Conservation (phyloP, 1,140 invertebrate species). For the Drosophila suzukii region DNA sequence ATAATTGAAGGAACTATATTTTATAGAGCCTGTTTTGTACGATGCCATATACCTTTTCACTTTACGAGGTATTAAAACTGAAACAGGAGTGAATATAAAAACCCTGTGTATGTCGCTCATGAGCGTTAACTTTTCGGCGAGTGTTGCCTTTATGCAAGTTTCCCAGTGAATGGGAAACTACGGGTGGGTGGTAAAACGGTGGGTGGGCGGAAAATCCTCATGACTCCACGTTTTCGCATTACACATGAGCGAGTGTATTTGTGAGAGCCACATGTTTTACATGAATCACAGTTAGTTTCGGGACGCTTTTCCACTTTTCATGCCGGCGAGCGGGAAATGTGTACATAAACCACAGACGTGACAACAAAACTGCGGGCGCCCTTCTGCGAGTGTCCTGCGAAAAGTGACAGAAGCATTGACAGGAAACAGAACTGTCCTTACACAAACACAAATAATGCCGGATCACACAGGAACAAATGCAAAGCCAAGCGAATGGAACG, state of each 20-base stretch:
- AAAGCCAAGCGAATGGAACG: constrained; percentile 15
- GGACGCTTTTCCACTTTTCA: constrained; percentile 43
- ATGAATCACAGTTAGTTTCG: constrained; percentile 56
- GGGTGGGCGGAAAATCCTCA: constrained; percentile 3
- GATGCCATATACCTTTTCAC: neutral
- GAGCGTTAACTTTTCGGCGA: constrained; percentile 48
- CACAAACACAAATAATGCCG: constrained; percentile 8
- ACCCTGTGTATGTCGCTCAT: constrained; percentile 17
- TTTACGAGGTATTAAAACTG: constrained; percentile 2
- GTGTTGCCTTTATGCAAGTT: constrained; percentile 27
- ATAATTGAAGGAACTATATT: neutral
- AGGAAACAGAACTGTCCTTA: constrained; percentile 57
- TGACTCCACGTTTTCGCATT: constrained; percentile 41
- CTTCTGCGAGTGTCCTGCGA: constrained; percentile 10
- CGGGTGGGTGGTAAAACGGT: neutral
- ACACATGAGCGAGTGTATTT: constrained; percentile 44
- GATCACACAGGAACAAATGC: constrained; percentile 13
- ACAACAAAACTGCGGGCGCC: constrained; percentile 50
- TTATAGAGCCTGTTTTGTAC: neutral
- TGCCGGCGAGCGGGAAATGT: constrained; percentile 40
- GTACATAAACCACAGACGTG: constrained; percentile 55
- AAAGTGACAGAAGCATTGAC: constrained; percentile 62
- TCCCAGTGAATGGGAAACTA: neutral
- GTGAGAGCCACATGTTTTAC: constrained; percentile 48
- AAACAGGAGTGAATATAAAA: constrained; percentile 41